These are phyloP conservation scores for Lepus europaeus DNA, from an alignment of 2,113 vertebrate species.

Conservation along the genomic window DNA sequence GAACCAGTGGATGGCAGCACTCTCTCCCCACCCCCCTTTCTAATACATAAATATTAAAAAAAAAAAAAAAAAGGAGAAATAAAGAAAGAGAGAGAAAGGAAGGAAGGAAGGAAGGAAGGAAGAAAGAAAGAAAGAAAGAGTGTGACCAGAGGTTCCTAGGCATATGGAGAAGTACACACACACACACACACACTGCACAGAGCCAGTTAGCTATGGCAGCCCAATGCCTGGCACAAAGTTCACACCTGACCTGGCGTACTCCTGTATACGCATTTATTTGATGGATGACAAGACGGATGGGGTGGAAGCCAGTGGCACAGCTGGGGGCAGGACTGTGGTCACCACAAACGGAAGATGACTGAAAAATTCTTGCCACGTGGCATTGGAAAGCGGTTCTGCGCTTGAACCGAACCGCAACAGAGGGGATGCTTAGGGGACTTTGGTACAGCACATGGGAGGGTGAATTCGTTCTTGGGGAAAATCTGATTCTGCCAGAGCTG, in stretches of 20 bases:
- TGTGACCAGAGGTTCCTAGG: neutral
- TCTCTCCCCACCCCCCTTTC: too few relatives aligned
- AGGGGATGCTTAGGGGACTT: neutral
- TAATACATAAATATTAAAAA: too few relatives aligned
- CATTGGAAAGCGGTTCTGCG: neutral
- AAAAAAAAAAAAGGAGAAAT: too few relatives aligned
- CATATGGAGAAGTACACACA: neutral
- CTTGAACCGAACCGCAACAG: neutral
- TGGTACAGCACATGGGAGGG: neutral
- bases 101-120: too few relatives aligned
- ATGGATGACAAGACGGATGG: neutral
- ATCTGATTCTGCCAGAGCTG: neutral
- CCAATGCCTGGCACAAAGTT: neutral
- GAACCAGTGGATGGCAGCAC: too few relatives aligned
- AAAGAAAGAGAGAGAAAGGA: fast-evolving
- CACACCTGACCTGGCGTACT: neutral
- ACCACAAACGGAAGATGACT: conserved; percentile 4
- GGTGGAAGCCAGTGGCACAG: neutral
- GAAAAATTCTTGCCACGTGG: neutral
- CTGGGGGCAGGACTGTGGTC: neutral
- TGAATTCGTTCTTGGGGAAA: neutral
- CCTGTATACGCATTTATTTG: conserved; percentile 18
- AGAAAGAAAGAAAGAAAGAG: too few relatives aligned
- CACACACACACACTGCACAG: neutral
- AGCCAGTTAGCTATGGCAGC: neutral